These are phyloP conservation scores for Nudaria mundana DNA, from an alignment of 2,888 invertebrate species.

Conservation along the genomic window DNA sequence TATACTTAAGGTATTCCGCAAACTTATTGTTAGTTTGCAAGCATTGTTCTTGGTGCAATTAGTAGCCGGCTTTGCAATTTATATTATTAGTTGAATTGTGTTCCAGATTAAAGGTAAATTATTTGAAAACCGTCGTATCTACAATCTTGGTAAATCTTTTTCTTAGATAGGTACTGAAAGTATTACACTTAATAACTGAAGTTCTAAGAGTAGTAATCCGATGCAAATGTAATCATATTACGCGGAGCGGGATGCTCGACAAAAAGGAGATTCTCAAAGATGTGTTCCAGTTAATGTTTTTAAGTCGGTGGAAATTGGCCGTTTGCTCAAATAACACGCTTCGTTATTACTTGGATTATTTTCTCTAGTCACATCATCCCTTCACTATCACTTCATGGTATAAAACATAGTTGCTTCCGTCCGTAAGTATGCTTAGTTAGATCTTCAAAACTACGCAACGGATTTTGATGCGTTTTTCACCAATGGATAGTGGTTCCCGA, in stretches of 20 bases:
- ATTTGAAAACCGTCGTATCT: conserved; percentile 9
- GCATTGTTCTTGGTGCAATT: conserved; percentile 25
- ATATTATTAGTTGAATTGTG: conserved; percentile 40
- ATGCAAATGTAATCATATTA: conserved; percentile 10
- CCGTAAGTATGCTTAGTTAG: too few relatives aligned
- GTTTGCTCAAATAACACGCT: neutral
- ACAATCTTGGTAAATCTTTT: conserved; percentile 11
- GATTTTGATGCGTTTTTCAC: too few relatives aligned
- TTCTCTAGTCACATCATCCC: too few relatives aligned
- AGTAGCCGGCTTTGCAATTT: conserved; percentile 35
- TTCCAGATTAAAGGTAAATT: conserved; percentile 32
- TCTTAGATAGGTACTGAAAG: conserved; percentile 9
- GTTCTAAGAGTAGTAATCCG: conserved; percentile 7
- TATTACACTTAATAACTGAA: conserved; percentile 9
- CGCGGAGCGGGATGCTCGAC: conserved; percentile 2
- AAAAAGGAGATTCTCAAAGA: neutral
- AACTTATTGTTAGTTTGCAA: conserved; percentile 39
- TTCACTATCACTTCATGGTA: too few relatives aligned
- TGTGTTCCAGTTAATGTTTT: conserved; percentile 2
- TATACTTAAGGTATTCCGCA: conserved; percentile 51
- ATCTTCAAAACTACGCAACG: too few relatives aligned
- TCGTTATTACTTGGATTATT: too few relatives aligned
- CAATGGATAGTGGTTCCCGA: too few relatives aligned
- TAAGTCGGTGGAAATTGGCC: neutral
- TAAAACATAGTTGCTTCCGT: too few relatives aligned